Percentiles rank a stretch among this genome's conserved stretches.
These are phyloP conservation scores for Periophthalmodon schlosseri DNA, from an alignment of 2,113 vertebrate genomes.

Conservation along the genomic window DNA sequence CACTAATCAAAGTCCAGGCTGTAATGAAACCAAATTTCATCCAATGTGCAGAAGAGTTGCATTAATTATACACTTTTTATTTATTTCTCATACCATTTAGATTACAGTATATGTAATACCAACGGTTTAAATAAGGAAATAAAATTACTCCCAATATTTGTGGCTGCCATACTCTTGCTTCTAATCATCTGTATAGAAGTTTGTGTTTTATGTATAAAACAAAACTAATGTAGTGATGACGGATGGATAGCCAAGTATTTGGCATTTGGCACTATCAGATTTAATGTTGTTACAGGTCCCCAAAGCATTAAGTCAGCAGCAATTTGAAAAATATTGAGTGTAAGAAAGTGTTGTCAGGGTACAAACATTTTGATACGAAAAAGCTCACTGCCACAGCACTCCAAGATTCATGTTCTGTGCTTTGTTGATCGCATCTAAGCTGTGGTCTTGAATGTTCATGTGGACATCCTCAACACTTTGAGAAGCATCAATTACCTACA, in stretches of 20 bases:
- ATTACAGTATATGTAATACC: conserved; percentile 48
- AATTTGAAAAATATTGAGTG: too few relatives aligned
- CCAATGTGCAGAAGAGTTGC: conserved; percentile 48
- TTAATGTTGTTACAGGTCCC: too few relatives aligned
- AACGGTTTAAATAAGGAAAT: conserved; percentile 38
- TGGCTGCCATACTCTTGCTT: not conserved
- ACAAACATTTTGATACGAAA: not conserved
- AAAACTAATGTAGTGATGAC: too few relatives aligned
- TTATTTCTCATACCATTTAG: conserved; percentile 72
- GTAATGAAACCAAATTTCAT: conserved; percentile 63
- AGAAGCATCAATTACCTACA: conserved; percentile 85
- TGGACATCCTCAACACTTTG: conserved; percentile 85
- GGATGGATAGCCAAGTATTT: too few relatives aligned
- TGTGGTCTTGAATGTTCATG: conserved; percentile 74
- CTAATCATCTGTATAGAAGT: not conserved
- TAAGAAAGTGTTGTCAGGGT: too few relatives aligned
- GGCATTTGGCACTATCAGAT: too few relatives aligned
- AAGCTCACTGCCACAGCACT: conserved; percentile 84
- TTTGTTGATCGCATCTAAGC: conserved; percentile 68
- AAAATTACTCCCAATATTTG: conserved; percentile 43
- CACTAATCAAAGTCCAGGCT: conserved; percentile 56
- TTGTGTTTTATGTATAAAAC: too few relatives aligned
- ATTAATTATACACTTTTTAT: conserved; percentile 63
- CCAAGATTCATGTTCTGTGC: conserved; percentile 73
- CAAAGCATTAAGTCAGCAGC: too few relatives aligned